Percentiles rank a stretch among this genome's conserved stretches.
These are phyloP conservation scores for Pseudomyrmex sp. DNA, from an alignment of 1,140 invertebrate species.

Conservation along the genomic window DNA sequence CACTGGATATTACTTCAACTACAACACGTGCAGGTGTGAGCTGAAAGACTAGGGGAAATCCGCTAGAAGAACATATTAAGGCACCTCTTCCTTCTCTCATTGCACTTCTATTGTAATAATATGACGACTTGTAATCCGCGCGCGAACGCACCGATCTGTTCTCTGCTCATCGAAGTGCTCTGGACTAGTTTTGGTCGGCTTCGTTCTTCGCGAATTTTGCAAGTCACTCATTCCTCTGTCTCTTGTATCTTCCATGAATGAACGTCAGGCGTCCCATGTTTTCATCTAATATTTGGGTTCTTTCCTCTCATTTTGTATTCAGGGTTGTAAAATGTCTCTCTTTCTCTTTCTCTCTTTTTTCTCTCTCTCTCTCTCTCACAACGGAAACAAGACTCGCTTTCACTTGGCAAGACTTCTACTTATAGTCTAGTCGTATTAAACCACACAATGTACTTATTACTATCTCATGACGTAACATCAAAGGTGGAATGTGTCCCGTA, in stretches of 20 bases:
- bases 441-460: slow-evolving; percentile 15
- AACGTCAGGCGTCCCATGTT: background rate
- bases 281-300: background rate
- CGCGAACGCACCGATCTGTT: slow-evolving; percentile 44
- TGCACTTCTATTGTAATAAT: slow-evolving; percentile 26
- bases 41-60: slow-evolving; percentile 36
- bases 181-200: background rate
- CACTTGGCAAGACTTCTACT: background rate
- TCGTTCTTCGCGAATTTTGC: background rate
- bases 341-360: background rate
- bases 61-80: slow-evolving; percentile 34
- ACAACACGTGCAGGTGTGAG: slow-evolving; percentile 87
- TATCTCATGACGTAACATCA: slow-evolving; percentile 18
- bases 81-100: slow-evolving; percentile 7
- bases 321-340: background rate
- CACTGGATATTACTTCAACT: slow-evolving; percentile 87
- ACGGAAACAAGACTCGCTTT: background rate
- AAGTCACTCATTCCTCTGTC: background rate
- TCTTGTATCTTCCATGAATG: background rate
- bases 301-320: background rate
- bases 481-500: slow-evolving; percentile 23
- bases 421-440: slow-evolving; percentile 4
- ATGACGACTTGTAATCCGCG: slow-evolving; percentile 55
- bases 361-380: background rate
- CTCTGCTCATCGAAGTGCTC: background rate